Percentiles rank a stretch among this genome's conserved stretches.
phyloP scores from a whole-genome alignment of 2,888 invertebrate genomes.

The Euzophera pinguis region DNA sequence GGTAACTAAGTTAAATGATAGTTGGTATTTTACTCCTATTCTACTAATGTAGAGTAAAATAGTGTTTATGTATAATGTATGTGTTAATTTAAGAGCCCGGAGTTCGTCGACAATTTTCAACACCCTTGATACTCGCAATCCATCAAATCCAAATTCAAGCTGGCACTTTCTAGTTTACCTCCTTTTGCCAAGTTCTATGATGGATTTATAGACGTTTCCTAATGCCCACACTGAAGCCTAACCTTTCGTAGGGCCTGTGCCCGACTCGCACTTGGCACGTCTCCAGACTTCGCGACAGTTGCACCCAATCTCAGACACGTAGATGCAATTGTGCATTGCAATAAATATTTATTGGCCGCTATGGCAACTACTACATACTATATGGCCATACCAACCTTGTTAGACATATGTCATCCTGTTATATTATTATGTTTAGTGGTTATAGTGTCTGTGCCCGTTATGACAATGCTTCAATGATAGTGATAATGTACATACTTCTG shows the following conservation, averaged over 20 bases:
- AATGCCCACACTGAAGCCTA: background rate
- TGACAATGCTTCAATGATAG: background rate
- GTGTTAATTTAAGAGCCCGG: no score
- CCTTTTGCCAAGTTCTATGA: background rate
- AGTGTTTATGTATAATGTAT: no score
- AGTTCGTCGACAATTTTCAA: no score
- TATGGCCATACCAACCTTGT: conserved; percentile 24
- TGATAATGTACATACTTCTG: background rate
- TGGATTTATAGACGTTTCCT: background rate
- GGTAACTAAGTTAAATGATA: no score
- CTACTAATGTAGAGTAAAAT: no score
- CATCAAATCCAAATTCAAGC: no score
- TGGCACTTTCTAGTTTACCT: background rate
- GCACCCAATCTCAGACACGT: conserved; percentile 4
- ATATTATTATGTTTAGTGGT: background rate
- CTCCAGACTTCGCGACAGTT: conserved; percentile 6
- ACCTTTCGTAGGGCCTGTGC: background rate
- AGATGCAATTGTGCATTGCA: conserved; percentile 33
- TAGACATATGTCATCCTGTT: background rate
- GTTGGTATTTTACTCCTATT: no score
- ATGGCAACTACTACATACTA: no score
- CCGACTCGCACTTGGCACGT: conserved; percentile 2
- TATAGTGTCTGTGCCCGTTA: background rate
- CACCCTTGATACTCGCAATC: no score
- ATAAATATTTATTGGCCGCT: conserved; percentile 35